Evolutionary conservation across 2,113 vertebrate genomes (phyloP), one percentile per base, ranked within the genome.

Genomic region (Ploceus nigricollis): DNA sequence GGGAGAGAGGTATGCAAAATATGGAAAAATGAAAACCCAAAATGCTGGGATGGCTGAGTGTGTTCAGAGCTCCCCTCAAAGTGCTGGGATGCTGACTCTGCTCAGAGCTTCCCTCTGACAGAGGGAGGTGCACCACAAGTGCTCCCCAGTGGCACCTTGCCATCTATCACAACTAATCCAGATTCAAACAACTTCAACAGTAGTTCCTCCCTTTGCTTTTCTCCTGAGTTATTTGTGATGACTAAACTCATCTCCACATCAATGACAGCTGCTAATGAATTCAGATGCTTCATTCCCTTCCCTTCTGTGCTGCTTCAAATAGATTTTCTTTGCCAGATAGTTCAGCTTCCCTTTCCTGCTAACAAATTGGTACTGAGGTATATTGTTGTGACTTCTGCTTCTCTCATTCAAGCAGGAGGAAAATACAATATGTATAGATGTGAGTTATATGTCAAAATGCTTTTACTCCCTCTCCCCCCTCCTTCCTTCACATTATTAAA

Each of bases 191-290:
- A 65, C 6, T 82, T 68, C 44, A 57, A 82, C 82, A 92, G 33
- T 31, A 40, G 60, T 86, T 89, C 80, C 85, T 96, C 76, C 69
- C 75, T 47, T 75, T 82, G 90, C 90, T 92, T 89, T 90, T 71
- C 93, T 94, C 92, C 25, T 1, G 68, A 92, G 65, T 81, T 95
- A 50, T 89, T 78, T 90, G 92, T 90, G 92, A 78, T 75, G 76
- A 84, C 68, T 92, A 8, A 94, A 94, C 86, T 79, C 76, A 81
- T 95, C 96, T 96, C 93, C 92, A 92, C 93, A 95, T 94, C 96
- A 95, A 42, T 96, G 94, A 93, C 88, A 93, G 85, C 93, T 94
- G 95, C 96, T 96, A 95, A 96, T 96, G 92, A 96, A 95, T 96
- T 96, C 90, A 82, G 69, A 89, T 92, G 79, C 82, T 94, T 96